These are phyloP conservation scores for Melanostoma mellinum DNA, from an alignment of 2,888 invertebrate species.

Conservation along the genomic window DNA sequence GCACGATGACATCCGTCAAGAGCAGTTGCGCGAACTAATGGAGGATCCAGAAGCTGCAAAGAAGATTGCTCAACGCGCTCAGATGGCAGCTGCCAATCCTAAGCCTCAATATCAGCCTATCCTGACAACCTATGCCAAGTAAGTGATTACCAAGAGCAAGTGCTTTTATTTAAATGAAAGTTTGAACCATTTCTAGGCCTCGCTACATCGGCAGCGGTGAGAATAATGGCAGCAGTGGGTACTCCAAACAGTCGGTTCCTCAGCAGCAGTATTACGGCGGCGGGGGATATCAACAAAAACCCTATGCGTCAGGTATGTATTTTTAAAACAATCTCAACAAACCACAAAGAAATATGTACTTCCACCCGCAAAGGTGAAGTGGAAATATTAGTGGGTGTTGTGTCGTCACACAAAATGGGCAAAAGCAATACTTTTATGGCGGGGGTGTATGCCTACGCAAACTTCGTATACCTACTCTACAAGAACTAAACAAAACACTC, in stretches of 20 bases:
- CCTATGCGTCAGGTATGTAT: slow-evolving; percentile 61
- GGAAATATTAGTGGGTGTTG: too few relatives aligned
- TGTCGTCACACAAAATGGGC: too few relatives aligned
- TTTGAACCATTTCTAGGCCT: slow-evolving; percentile 54
- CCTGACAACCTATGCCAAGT: slow-evolving; percentile 68
- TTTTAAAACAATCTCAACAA: neutral
- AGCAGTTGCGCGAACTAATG: slow-evolving; percentile 90
- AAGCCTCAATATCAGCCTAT: slow-evolving; percentile 76
- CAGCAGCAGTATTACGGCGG: slow-evolving; percentile 56
- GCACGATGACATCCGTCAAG: slow-evolving; percentile 92
- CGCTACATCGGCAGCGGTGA: slow-evolving; percentile 57
- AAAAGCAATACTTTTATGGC: slow-evolving; percentile 51
- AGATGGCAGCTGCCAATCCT: slow-evolving; percentile 70
- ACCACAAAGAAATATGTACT: slow-evolving; percentile 5
- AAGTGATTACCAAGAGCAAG: slow-evolving; percentile 50
- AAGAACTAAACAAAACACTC: slow-evolving; percentile 49
- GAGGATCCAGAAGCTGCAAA: slow-evolving; percentile 80
- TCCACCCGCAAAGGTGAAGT: too few relatives aligned
- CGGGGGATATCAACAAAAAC: slow-evolving; percentile 59
- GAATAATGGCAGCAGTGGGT: slow-evolving; percentile 59
- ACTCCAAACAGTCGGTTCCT: slow-evolving; percentile 46
- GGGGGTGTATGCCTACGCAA: slow-evolving; percentile 78
- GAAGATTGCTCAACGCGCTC: slow-evolving; percentile 79
- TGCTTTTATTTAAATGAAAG: slow-evolving; percentile 70
- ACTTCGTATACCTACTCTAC: slow-evolving; percentile 80